These are phyloP conservation scores for Formica aserva DNA, from an alignment of 2,888 invertebrate species.

Conservation along the genomic window DNA sequence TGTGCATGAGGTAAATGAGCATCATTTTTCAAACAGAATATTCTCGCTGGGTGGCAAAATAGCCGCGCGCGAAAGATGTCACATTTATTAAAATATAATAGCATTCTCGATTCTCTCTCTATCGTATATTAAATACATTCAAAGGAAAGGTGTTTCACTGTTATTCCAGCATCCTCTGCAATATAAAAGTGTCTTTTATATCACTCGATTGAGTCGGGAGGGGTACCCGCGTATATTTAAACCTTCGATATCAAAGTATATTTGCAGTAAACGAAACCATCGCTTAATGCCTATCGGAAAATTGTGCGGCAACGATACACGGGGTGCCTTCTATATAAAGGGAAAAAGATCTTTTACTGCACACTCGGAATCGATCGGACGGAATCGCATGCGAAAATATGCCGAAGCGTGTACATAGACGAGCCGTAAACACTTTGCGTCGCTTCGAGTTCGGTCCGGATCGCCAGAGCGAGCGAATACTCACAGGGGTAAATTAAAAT, in stretches of 20 bases:
- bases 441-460: not conserved
- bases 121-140: not conserved
- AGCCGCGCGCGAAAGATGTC: not conserved
- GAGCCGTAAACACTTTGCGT: slow-evolving; percentile 30
- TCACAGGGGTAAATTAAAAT: slow-evolving; percentile 50
- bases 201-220: not conserved
- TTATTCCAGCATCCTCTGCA: not conserved
- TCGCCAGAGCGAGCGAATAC: slow-evolving; percentile 21
- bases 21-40: slow-evolving; percentile 35
- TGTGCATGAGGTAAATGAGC: slow-evolving; percentile 23
- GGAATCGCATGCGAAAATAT: slow-evolving; percentile 51
- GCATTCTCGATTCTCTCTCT: not conserved
- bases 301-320: not conserved
- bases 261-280: slow-evolving; percentile 1
- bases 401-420: slow-evolving; percentile 17
- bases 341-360: slow-evolving; percentile 13
- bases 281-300: slow-evolving; percentile 19
- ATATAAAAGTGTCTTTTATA: not conserved
- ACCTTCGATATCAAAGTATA: not conserved
- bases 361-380: slow-evolving; percentile 38
- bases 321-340: not conserved
- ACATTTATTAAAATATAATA: slow-evolving; percentile 18
- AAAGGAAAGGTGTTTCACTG: not conserved
- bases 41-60: slow-evolving; percentile 19
- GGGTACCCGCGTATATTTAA: not conserved